Evolutionary conservation across 2,888 invertebrate species (phyloP).

Genomic region (Stegophylla sp.): DNA sequence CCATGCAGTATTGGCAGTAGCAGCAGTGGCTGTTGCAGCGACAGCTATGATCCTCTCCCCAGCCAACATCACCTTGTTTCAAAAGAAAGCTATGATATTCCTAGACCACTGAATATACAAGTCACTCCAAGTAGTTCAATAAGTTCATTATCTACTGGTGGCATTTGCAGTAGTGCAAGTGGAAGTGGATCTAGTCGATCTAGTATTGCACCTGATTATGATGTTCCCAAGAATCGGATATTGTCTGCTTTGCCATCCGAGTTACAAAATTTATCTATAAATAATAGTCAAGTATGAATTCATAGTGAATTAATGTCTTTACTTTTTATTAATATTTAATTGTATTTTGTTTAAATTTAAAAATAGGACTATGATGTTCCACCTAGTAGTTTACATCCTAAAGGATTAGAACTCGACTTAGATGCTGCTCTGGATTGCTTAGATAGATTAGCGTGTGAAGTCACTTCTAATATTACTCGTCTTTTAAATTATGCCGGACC

Average conservation of each 20-base stretch:
- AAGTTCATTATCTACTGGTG: constrained; percentile 71
- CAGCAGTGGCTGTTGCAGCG: constrained; percentile 62
- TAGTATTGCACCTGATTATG: constrained; percentile 73
- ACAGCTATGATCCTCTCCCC: constrained; percentile 71
- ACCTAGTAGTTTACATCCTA: constrained; percentile 65
- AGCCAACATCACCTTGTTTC: constrained; percentile 37
- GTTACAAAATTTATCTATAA: constrained; percentile 51
- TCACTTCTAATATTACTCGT: constrained; percentile 52
- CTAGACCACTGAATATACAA: constrained; percentile 68
- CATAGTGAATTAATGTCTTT: constrained; percentile 1
- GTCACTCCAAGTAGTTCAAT: constrained; percentile 75
- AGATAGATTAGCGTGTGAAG: constrained; percentile 76
- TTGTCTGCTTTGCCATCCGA: constrained; percentile 42
- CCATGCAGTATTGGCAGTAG: constrained; percentile 61
- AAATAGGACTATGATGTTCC: constrained; percentile 72
- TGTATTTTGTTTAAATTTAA: constrained; percentile 57
- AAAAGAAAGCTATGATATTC: constrained; percentile 72
- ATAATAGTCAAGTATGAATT: constrained; percentile 38
- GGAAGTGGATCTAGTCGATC: constrained; percentile 68
- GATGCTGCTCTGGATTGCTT: constrained; percentile 79
- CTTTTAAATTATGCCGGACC: constrained; percentile 67
- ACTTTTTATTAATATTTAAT: constrained; percentile 61
- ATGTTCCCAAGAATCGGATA: constrained; percentile 68
- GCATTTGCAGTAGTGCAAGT: constrained; percentile 64
- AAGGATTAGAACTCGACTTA: constrained; percentile 77